Base-by-base conservation (phyloP, 1,140 invertebrate species). In the Drosophila asahinai region DNA sequence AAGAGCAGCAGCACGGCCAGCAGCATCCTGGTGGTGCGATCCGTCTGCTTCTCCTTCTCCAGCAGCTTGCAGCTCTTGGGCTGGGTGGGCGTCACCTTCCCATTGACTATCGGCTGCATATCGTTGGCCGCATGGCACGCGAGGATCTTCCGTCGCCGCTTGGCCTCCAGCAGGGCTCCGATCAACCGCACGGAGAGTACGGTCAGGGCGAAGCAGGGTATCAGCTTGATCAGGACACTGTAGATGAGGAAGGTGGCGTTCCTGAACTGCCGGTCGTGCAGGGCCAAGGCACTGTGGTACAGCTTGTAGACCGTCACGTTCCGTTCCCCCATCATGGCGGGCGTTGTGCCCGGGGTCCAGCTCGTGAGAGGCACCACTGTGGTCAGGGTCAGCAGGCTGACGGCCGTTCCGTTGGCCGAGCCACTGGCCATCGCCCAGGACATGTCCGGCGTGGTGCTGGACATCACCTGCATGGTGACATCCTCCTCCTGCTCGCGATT, bases 1-100 rank as follows among this genome's bases (percentile, higher is more conserved):
- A 99, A 99, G 1, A 99, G 94, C 6, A 98, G 94, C 0, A 99
- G 94, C 0, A 99, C 96, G 0, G 98, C 97, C 15, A 99, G 94
- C 40, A 99, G 94, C 98, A 99, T 99, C 30, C 96, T 95, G 0
- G 98, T 99, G 0, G 98, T 99, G 22, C 97, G 95, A 93, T 98
- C 97, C 7, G 97, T 97, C 81, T 96, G 96, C 51, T 95, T 95
- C 65, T 96, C 95, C 70, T 96, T 96, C 71, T 95, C 95, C 47
- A 93, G 22, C 12, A 93, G 67, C 70, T 93, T 93, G 52, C 92
- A 92, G 57, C 94, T 94, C 68, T 94, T 93, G 47, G 93, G 93
- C 36, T 87, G 93, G 6, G 93, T 83, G 12, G 92, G 83, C 5
- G 91, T 78, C 0, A 89, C 78, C 33, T 93, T 93, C 8, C 83